Percentiles rank a stretch among this genome's conserved stretches.
phyloP scores from a whole-genome alignment of 2,113 vertebrate genomes.

The Aythya baeri region DNA sequence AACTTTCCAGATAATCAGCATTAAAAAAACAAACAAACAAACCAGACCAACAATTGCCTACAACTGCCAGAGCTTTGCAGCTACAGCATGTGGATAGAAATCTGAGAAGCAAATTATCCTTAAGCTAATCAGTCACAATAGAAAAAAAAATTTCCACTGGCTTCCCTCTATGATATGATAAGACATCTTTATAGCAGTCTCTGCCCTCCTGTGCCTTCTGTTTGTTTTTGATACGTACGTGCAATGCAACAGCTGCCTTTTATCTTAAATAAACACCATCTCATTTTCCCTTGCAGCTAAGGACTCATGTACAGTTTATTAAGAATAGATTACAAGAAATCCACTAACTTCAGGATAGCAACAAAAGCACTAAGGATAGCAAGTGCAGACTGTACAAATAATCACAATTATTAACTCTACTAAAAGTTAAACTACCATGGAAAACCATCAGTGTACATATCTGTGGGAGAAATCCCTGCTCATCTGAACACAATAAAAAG shows the following conservation, averaged over 20 bases:
- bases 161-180: neutral
- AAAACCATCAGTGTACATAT: neutral
- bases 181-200: neutral
- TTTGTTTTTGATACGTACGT: neutral
- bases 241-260: slow-evolving; percentile 14
- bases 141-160: neutral
- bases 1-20: neutral
- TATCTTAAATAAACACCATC: slow-evolving; percentile 42
- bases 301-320: neutral
- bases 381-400: neutral
- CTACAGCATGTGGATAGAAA: neutral
- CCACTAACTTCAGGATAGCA: neutral
- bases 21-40: neutral
- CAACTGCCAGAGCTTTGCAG: neutral
- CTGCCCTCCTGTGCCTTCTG: neutral
- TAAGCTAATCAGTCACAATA: neutral
- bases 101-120: neutral
- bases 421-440: neutral
- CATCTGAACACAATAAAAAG: neutral
- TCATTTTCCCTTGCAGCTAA: neutral
- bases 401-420: neutral
- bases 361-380: neutral
- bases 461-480: neutral
- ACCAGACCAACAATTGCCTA: neutral
- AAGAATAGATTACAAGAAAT: neutral